Conservation (phyloP, 2,888 invertebrate genomes). For the Apotomis betuletana region DNA sequence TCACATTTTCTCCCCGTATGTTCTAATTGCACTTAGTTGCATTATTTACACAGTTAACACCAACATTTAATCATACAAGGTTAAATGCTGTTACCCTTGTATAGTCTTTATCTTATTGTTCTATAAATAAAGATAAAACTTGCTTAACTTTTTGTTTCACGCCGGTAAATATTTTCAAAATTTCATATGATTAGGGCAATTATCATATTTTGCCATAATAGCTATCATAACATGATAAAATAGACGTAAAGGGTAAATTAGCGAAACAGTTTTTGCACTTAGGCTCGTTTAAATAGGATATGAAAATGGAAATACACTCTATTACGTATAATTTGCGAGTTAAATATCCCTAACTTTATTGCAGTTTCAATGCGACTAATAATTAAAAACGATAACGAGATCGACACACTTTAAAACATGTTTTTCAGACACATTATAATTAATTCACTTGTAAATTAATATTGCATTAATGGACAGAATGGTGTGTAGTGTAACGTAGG, state of each 20-base stretch:
- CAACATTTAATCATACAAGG: neutral
- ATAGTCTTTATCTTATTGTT: neutral
- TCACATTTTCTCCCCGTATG: conserved; percentile 38
- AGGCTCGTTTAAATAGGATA: neutral
- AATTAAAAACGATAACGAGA: too few relatives aligned
- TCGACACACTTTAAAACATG: too few relatives aligned
- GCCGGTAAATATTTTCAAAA: neutral
- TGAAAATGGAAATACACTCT: neutral
- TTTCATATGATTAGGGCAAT: neutral
- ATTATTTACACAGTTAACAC: conserved; percentile 5
- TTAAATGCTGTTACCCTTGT: neutral
- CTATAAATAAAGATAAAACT: neutral
- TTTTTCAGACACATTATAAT: too few relatives aligned
- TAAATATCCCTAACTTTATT: neutral
- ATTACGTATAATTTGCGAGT: neutral
- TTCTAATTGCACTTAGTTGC: neutral
- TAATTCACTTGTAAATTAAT: too few relatives aligned
- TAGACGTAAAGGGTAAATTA: neutral
- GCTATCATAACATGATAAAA: neutral
- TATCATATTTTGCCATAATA: neutral
- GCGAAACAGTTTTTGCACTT: neutral
- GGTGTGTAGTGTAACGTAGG: too few relatives aligned
- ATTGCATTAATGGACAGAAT: too few relatives aligned
- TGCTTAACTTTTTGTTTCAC: neutral
- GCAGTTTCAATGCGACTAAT: too few relatives aligned